Evolutionary conservation across 1,140 invertebrate genomes (phyloP), one percentile per base, ranked within the genome.

Genomic region (Ylistrum balloti): DNA sequence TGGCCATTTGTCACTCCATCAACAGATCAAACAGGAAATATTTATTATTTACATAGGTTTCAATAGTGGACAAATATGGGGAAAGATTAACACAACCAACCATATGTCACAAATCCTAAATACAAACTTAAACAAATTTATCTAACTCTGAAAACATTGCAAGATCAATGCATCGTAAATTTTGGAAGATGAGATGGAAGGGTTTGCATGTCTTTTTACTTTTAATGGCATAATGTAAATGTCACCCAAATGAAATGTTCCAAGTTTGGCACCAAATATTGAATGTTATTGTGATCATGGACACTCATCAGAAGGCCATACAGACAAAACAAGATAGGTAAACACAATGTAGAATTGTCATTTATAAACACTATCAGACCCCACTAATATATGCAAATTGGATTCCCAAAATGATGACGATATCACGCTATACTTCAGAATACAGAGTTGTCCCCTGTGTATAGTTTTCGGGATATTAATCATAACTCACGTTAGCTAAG

Each of bases 381-480:
- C 56, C 28, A 20, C 1, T 28, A 74, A 74, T 74, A 74, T 74
- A 74, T 74, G 56, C 13, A 74, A 74, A 74, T 74, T 74, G 56
- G 56, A 74, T 74, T 74, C 56, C 56, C 56, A 74, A 74, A 74
- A 74, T 74, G 56, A n/a, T 74, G 56, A 74, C n/a, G 56, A 28
- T 74, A 74, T 74, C 56, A 74, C 56, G 56, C 56, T 74, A 74
- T 74, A 74, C 22, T 17, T 74, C n/a, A n/a, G 28, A 74, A 74
- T 28, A 48, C 45, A 48, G 22, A 74, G 56, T 74, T n/a, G 56
- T 74, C 56, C 56, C 56, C n/a, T 74, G 56, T 74, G 56, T 74
- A 28, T n/a, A n/a, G n/a, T n/a, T 5, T 74, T 74, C 56, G n/a
- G 56, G 56, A n/a, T 28, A 74, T 74, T 74, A 74, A 74, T 74